Evolutionary conservation across 2,888 invertebrate genomes (phyloP).

Genomic region (Apocheima hispidaria): DNA sequence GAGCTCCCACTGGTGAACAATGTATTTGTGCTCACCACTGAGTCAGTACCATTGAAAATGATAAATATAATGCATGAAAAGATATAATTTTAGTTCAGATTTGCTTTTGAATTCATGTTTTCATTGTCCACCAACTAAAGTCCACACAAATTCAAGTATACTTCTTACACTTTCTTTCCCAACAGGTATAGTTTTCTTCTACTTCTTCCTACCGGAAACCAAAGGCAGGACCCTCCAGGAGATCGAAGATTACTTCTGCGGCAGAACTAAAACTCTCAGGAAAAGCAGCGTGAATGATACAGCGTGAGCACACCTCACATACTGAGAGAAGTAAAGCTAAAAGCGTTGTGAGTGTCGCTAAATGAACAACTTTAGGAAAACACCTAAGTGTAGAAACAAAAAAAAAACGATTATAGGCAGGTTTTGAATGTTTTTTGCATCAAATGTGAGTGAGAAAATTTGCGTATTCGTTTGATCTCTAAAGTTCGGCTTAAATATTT

Average conservation of each 20-base stretch:
- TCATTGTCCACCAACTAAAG: too few relatives aligned
- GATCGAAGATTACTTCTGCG: slow-evolving; percentile 90
- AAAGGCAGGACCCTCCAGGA: slow-evolving; percentile 89
- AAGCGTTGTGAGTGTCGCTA: slow-evolving; percentile 1
- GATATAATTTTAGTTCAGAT: too few relatives aligned
- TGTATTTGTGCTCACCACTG: too few relatives aligned
- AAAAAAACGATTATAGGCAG: background rate
- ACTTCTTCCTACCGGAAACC: slow-evolving; percentile 88
- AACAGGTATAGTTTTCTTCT: slow-evolving; percentile 87
- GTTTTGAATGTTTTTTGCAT: slow-evolving; percentile 12
- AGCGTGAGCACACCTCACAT: slow-evolving; percentile 51
- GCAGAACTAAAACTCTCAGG: slow-evolving; percentile 84
- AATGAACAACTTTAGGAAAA: background rate
- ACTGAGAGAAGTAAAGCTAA: slow-evolving; percentile 1
- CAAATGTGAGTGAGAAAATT: too few relatives aligned
- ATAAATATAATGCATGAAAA: too few relatives aligned
- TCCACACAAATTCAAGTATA: too few relatives aligned
- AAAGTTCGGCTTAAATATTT: too few relatives aligned
- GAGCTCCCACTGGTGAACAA: too few relatives aligned
- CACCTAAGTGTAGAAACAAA: background rate
- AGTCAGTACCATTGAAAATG: too few relatives aligned
- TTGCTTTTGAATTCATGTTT: too few relatives aligned
- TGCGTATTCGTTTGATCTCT: too few relatives aligned
- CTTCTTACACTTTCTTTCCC: slow-evolving; percentile 46
- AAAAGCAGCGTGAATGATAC: slow-evolving; percentile 61